Evolutionary conservation across 2,888 invertebrate species (phyloP), one percentile per base, ranked within the genome.

Genomic region (Zygaena filipendulae): DNA sequence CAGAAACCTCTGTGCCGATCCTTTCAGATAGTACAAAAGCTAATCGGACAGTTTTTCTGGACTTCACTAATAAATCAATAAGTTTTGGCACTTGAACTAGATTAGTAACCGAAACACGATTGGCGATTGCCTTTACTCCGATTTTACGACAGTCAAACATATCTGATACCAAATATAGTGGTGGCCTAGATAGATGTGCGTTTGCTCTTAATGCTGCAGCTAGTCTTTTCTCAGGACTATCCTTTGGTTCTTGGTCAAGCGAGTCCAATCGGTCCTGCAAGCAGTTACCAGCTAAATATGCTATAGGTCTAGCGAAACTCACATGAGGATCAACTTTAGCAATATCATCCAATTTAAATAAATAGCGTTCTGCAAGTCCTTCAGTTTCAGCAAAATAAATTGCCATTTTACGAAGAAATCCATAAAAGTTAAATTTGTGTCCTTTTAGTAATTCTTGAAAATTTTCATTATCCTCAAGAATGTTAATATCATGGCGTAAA

Each of bases 121-220:
- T 64, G 0, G 59, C 52, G 2, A 66, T 36, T 9, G 58, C 52
- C 35, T 66, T 66, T 2, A 50, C 52, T 10, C 71, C 68, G 14
- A 50, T 27, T 25, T 37, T 25, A 5, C 34, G 37, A 60, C 60
- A 66, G 9, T 54, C 51, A n/a, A n/a, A n/a, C n/a, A n/a, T n/a
- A 10, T 49, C 33, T 3, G 30, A 27, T 3, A 52, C 39, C 3
- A 61, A 40, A 21, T 60, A 42, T 2, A 61, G 25, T 12, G 32
- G 28, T 19, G 62, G 59, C 29, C 52, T 49, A 2, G 51, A 41
- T 18, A 49, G 43, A 30, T 60, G 59, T n/a, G 44, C 43, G 23
- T 59, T 59, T 2, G 56, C 52, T 40, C 52, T 47, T 11, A 71
- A 23, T 6, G 44, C 47, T 2, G 49, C 45, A 2, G 49, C 45